Percentiles rank a stretch among this genome's conserved stretches.
Evolutionary conservation across 2,888 invertebrate species (phyloP).

Genomic region (Parascotia fuliginaria): DNA sequence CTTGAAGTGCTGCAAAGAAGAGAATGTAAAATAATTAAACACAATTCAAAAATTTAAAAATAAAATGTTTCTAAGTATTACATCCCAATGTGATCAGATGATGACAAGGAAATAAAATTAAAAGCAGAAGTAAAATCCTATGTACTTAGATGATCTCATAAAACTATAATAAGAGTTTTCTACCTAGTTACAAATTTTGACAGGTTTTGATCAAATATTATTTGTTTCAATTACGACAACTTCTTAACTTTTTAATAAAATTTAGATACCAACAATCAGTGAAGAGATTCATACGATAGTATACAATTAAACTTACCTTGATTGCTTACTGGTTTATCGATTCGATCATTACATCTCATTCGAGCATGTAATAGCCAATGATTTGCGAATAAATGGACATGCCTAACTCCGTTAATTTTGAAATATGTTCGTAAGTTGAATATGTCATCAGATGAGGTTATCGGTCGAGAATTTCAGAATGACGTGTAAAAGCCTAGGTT

Average conservation of each 20-base stretch:
- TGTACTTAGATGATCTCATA: not conserved
- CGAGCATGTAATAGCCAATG: not conserved
- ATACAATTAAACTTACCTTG: constrained; percentile 2
- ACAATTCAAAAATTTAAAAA: not conserved
- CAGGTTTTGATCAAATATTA: not conserved
- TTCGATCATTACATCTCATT: not conserved
- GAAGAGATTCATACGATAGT: not conserved
- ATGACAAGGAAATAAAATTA: not conserved
- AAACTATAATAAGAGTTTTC: not conserved
- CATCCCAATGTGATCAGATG: not conserved
- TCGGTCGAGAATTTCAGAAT: not conserved
- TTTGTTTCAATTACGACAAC: not conserved
- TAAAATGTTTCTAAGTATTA: not conserved
- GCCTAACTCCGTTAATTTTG: not conserved
- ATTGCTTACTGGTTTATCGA: not conserved
- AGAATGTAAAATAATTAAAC: not conserved
- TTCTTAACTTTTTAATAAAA: not conserved
- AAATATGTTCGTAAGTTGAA: not conserved
- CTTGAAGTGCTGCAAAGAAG: not conserved
- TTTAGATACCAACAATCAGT: not conserved
- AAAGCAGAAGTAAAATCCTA: not conserved
- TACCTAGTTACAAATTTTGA: not conserved
- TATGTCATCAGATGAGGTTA: not conserved
- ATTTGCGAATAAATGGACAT: not conserved
- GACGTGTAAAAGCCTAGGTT: not conserved